A percentile compares a stretch with the other conserved stretches of the same genome.
Evolutionary conservation across 2,797 vertebrate species (phyloP).

Genomic region (Chrysocyon brachyurus): DNA sequence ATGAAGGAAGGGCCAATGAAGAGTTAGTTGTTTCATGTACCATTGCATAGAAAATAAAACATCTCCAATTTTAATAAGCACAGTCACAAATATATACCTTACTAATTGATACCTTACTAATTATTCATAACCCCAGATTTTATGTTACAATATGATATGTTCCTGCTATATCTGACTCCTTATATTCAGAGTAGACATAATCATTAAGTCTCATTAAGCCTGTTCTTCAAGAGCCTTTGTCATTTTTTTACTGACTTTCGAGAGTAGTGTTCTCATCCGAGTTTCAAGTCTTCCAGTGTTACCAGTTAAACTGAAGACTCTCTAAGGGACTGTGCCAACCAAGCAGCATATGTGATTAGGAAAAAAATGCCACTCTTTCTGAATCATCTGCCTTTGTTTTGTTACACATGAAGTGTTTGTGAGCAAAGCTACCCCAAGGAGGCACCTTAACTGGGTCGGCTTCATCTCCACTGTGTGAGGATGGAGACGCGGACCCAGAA

Average conservation of each 20-base stretch:
- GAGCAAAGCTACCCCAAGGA: slow-evolving; percentile 75
- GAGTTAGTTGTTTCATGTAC: background rate
- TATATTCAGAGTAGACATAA: background rate
- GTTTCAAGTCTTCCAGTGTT: background rate
- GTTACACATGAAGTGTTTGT: background rate
- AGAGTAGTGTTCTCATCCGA: background rate
- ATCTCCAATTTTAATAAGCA: background rate
- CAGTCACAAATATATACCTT: background rate
- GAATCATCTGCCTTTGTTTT: background rate
- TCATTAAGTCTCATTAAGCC: background rate
- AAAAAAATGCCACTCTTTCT: background rate
- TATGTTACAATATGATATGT: no score
- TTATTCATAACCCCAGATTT: background rate
- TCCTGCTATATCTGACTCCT: background rate
- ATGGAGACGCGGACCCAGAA: slow-evolving; percentile 94
- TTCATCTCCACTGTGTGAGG: slow-evolving; percentile 91
- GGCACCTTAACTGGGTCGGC: slow-evolving; percentile 93
- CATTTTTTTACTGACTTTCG: background rate
- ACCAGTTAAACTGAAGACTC: background rate
- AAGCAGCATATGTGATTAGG: background rate
- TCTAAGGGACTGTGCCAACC: background rate
- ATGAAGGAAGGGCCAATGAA: background rate
- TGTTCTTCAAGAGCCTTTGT: background rate
- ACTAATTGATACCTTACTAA: background rate
- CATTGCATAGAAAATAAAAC: background rate